Conservation (phyloP, 2,797 vertebrate genomes). For the Rhinoraja longicauda region DNA sequence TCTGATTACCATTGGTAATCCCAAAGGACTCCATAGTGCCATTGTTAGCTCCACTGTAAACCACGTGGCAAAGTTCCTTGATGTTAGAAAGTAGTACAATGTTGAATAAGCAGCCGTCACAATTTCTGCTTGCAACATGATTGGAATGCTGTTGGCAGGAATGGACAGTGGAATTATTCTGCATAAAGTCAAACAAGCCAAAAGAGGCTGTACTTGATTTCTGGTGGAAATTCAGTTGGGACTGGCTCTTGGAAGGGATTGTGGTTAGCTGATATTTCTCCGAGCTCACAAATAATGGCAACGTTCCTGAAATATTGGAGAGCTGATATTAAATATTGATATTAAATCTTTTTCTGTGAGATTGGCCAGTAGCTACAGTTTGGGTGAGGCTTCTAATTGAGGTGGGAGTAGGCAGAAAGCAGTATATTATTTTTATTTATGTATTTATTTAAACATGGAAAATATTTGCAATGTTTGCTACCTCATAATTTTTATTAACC, state of each 20-base stretch:
- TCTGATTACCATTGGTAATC: too few relatives aligned
- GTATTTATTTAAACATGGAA: too few relatives aligned
- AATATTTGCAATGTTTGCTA: background rate
- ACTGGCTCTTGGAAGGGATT: background rate
- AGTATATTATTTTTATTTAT: too few relatives aligned
- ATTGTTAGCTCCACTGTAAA: too few relatives aligned
- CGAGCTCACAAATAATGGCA: background rate
- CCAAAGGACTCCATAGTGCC: background rate
- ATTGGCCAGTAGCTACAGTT: background rate
- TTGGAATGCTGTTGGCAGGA: background rate
- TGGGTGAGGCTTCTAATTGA: too few relatives aligned
- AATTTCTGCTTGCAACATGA: background rate
- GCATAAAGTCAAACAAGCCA: background rate
- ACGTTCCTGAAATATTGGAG: background rate
- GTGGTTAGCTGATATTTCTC: background rate
- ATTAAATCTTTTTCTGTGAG: background rate
- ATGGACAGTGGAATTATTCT: background rate
- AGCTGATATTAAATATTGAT: background rate
- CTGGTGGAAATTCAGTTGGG: background rate
- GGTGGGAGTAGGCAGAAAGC: too few relatives aligned
- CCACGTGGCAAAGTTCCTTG: background rate
- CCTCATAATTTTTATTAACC: too few relatives aligned
- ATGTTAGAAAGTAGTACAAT: background rate
- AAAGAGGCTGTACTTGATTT: background rate
- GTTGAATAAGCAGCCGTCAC: background rate